Conservation (phyloP, 2,888 invertebrate species). For the Pharmacophagus antenor region DNA sequence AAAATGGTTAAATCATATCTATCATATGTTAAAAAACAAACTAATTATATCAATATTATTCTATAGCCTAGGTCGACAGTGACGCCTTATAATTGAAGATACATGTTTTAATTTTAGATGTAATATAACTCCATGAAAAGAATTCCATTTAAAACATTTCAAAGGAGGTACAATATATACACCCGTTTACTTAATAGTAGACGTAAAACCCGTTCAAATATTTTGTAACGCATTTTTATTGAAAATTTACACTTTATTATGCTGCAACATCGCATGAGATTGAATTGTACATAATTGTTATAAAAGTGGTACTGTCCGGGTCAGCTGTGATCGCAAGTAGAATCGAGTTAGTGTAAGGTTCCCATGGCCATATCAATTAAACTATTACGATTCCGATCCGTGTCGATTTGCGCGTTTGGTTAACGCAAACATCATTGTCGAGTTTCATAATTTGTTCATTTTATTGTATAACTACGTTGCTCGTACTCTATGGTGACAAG, state of each 20-base stretch:
- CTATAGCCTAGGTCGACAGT: no score
- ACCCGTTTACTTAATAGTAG: background rate
- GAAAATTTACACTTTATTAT: background rate
- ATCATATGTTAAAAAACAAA: no score
- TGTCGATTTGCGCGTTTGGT: constrained; percentile 18
- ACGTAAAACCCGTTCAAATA: background rate
- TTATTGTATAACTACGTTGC: background rate
- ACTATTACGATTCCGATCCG: constrained; percentile 46
- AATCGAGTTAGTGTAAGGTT: constrained; percentile 36
- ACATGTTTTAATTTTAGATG: no score
- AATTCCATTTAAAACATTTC: no score
- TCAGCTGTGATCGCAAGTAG: constrained; percentile 19
- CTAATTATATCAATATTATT: no score
- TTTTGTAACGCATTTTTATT: background rate
- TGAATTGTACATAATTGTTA: constrained; percentile 7
- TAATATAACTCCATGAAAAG: no score
- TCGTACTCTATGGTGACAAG: background rate
- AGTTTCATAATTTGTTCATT: constrained; percentile 14
- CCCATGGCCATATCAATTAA: constrained; percentile 58
- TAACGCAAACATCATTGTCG: constrained; percentile 11
- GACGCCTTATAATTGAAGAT: no score
- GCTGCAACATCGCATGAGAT: background rate
- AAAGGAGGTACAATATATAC: background rate
- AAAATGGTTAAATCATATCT: no score
- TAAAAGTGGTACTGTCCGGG: constrained; percentile 16